A percentile compares a stretch with the other conserved stretches of the same genome.
Conservation (phyloP, 2,113 vertebrate genomes). For the Phalacrocorax carbo region DNA sequence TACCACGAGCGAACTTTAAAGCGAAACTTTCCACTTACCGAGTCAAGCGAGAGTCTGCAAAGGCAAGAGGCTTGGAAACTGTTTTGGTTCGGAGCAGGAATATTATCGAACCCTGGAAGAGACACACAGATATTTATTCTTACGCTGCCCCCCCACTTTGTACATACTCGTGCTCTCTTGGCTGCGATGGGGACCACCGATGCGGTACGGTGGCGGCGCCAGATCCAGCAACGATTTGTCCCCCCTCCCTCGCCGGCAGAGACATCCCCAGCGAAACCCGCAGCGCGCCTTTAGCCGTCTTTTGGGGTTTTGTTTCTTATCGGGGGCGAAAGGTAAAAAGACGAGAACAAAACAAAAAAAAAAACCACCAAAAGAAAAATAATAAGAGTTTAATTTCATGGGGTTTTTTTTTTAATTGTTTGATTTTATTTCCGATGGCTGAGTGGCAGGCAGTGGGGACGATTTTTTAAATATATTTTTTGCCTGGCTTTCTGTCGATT, state of each 20-base stretch:
- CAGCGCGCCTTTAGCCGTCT: neutral
- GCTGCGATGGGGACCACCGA: conserved; percentile 58
- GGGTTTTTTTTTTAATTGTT: neutral
- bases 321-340: conserved; percentile 56
- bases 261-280: neutral
- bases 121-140: conserved; percentile 67
- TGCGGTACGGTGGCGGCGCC: neutral
- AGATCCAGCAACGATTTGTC: neutral
- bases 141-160: conserved; percentile 30
- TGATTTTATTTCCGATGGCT: conserved; percentile 42
- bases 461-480: conserved; percentile 30
- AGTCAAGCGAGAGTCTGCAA: neutral
- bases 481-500: conserved; percentile 59
- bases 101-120: neutral
- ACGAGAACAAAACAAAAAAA: neutral
- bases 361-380: neutral
- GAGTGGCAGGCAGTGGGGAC: conserved; percentile 30
- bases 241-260: neutral
- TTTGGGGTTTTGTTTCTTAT: conserved; percentile 3
- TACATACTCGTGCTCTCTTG: conserved; percentile 42
- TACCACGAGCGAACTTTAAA: neutral
- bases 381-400: conserved; percentile 21
- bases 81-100: conserved; percentile 2
- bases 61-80: neutral
- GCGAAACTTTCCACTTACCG: neutral